Percentiles rank a stretch among this genome's conserved stretches.
These are phyloP conservation scores for Zaprionus nigranus DNA, from an alignment of 1,140 invertebrate genomes.

Conservation along the genomic window DNA sequence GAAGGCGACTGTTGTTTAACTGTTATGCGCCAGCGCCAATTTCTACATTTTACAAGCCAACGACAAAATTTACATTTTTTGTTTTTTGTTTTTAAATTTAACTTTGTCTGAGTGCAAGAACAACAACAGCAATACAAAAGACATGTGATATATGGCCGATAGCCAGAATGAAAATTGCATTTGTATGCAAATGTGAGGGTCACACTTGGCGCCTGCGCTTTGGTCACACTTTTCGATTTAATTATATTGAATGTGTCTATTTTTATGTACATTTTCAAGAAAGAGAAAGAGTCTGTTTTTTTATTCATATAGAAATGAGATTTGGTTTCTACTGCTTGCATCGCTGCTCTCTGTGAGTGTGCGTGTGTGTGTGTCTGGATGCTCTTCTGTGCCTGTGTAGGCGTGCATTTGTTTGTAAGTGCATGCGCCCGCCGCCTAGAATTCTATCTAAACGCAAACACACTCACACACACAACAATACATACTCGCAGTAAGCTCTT, in stretches of 20 bases:
- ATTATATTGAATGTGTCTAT: slow-evolving; percentile 28
- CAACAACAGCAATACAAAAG: neutral
- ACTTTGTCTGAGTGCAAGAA: neutral
- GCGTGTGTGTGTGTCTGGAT: neutral
- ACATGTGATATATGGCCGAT: slow-evolving; percentile 5
- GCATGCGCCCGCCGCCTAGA: slow-evolving; percentile 64
- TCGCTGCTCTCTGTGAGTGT: neutral
- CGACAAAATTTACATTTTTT: neutral
- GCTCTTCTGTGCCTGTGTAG: neutral
- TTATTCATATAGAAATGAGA: neutral
- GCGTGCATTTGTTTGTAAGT: slow-evolving; percentile 23
- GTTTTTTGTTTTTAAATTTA: neutral
- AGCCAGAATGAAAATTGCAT: slow-evolving; percentile 9
- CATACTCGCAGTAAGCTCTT: slow-evolving; percentile 28
- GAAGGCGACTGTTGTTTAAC: neutral
- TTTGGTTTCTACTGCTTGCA: neutral
- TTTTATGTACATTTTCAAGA: slow-evolving; percentile 27
- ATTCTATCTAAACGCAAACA: slow-evolving; percentile 39
- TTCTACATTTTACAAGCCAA: neutral
- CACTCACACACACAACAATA: neutral
- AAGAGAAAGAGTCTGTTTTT: neutral
- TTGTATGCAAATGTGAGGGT: slow-evolving; percentile 15
- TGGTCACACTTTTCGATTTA: slow-evolving; percentile 22
- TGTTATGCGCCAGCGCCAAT: slow-evolving; percentile 27
- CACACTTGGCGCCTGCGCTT: slow-evolving; percentile 56